These are phyloP conservation scores for Taeniopygia guttata DNA, from an alignment of 2,797 vertebrate genomes.

Conservation along the genomic window DNA sequence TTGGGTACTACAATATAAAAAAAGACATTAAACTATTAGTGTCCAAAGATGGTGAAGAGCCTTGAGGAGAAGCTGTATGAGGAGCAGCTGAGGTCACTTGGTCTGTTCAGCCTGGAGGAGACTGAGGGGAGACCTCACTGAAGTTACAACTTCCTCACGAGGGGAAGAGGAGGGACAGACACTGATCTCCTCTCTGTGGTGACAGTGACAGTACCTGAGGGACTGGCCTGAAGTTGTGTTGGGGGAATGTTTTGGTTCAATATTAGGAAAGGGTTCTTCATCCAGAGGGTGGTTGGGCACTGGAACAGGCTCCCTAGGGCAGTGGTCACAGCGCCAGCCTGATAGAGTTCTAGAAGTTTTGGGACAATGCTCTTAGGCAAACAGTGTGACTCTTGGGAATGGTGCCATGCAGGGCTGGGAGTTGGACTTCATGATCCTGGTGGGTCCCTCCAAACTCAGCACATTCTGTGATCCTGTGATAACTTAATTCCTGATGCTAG, in stretches of 20 bases:
- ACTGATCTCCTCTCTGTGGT: neutral
- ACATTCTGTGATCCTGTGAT: neutral
- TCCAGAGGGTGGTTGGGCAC: neutral
- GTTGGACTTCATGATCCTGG: neutral
- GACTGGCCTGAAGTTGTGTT: neutral
- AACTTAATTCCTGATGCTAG: neutral
- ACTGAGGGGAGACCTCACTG: neutral
- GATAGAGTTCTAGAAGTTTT: rapidly evolving
- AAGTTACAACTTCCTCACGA: neutral
- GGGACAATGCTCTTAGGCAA: rapidly evolving
- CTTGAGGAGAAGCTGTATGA: rapidly evolving
- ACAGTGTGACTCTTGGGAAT: neutral
- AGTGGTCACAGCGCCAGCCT: neutral
- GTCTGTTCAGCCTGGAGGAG: neutral
- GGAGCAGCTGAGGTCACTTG: neutral
- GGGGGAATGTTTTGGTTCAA: neutral
- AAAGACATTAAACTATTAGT: neutral
- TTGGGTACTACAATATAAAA: too few relatives aligned
- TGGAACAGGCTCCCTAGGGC: neutral
- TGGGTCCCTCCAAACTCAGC: neutral
- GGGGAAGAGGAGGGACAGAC: rapidly evolving
- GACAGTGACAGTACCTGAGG: neutral
- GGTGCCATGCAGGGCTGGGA: neutral
- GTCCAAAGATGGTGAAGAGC: neutral
- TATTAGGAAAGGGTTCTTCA: rapidly evolving